phyloP scores from a whole-genome alignment of 2,113 vertebrate genomes.

The Alouatta palliata region DNA sequence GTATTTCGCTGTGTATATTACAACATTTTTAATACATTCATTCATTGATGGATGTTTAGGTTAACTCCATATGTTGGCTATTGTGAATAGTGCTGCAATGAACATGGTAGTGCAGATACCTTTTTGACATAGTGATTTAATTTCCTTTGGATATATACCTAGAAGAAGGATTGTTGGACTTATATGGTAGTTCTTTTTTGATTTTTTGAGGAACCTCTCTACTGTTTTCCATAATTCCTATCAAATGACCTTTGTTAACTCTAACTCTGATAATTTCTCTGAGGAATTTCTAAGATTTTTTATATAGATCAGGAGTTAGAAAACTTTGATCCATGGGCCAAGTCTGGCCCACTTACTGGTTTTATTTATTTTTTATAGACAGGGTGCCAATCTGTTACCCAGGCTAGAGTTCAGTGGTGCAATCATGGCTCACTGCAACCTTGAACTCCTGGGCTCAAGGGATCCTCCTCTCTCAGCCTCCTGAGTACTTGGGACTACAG shows the following conservation, averaged over 20 bases:
- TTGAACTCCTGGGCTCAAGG: too few relatives aligned
- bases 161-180: background rate
- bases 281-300: slow-evolving; percentile 33
- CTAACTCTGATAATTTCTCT: slow-evolving; percentile 24
- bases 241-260: background rate
- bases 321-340: background rate
- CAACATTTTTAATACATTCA: background rate
- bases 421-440: too few relatives aligned
- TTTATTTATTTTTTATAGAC: too few relatives aligned
- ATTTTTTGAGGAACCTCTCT: background rate
- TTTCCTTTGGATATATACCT: background rate
- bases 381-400: too few relatives aligned
- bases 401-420: too few relatives aligned
- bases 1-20: background rate
- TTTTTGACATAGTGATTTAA: background rate
- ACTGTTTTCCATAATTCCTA: background rate
- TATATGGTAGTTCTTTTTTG: background rate
- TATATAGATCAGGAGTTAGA: background rate
- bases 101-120: background rate
- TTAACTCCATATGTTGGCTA: background rate
- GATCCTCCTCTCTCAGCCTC: too few relatives aligned
- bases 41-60: background rate
- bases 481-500: too few relatives aligned
- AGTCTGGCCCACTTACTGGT: background rate
- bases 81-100: background rate